Base-by-base conservation (phyloP, 2,797 vertebrate genomes). In the Arremon aurantiirostris region DNA sequence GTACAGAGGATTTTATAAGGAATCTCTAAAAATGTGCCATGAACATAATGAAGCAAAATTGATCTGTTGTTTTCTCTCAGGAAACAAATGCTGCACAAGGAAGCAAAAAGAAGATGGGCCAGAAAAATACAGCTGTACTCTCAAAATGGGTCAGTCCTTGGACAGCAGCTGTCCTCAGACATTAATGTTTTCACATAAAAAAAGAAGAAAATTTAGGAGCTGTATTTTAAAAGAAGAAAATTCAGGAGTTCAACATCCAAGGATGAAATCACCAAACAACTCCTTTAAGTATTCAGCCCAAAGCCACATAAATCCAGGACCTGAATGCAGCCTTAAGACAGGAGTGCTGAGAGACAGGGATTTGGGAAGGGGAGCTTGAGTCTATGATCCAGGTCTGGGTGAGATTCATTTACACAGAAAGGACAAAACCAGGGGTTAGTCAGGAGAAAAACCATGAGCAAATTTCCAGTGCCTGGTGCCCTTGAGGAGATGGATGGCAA, bases 41-140 rank as follows among this genome's bases (percentile, higher is more conserved):
- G 91, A 81, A 71, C 44, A 34, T 79, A 91, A 95, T 72, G 89
- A 77, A 68, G 64, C 13, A 57, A 93, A 91, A 92, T 70, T 82
- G 87, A 82, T 93, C 85, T 75, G 66, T 81, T 93, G 63, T 94
- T 93, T 79, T 93, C 76, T 88, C 56, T 65, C 52, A 60, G 84
- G 72, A 94, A 93, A 83, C 41, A 79, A 71, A 91, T 52, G 63
- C 39, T 61, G 57, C 72, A n/a, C 0, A 9, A 65, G 55, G 72
- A 94, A 53, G 46, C 9, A 32, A 64, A 71, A 82, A 37, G 64
- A 77, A 77, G 34, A 22, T 8, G 23, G 73, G 26, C 49, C 55
- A 63, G 86, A 69, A 79, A 88, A 86, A 76, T 55, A 50, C 65
- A 93, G 82, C 76, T 93, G 59, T 82, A 3, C 30, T 46, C 14